Evolutionary conservation across 1,140 invertebrate species (phyloP).

Genomic region (Caerostris extrusa): DNA sequence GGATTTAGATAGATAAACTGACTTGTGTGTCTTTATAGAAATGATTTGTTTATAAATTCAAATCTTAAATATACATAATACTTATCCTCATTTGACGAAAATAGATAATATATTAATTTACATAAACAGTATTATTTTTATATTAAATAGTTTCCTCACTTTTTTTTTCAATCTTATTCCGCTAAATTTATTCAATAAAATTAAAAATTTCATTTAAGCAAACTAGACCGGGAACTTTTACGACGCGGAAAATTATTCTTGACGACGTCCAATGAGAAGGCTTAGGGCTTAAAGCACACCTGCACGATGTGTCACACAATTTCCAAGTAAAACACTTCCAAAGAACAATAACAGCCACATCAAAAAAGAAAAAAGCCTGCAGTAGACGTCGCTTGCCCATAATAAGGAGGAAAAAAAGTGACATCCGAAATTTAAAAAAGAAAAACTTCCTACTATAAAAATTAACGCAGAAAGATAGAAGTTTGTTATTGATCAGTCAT

Average conservation of each 20-base stretch:
- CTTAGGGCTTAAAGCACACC: background rate
- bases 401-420: conserved; percentile 5
- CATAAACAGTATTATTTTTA: too few relatives aligned
- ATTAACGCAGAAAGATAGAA: conserved; percentile 11
- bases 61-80: too few relatives aligned
- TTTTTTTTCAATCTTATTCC: background rate
- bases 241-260: conserved; percentile 8
- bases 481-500: conserved; percentile 40
- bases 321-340: background rate
- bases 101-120: too few relatives aligned
- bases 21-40: too few relatives aligned
- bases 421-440: conserved; percentile 16
- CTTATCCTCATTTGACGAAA: too few relatives aligned
- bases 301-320: background rate
- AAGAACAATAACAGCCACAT: background rate
- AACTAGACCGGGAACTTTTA: background rate
- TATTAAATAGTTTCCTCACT: background rate
- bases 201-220: too few relatives aligned
- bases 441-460: background rate
- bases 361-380: background rate
- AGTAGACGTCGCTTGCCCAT: background rate
- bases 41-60: too few relatives aligned
- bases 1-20: too few relatives aligned
- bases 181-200: background rate
- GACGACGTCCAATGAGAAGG: background rate